Conservation (phyloP, 2,797 vertebrate genomes). For the Syncerus caffer region DNA sequence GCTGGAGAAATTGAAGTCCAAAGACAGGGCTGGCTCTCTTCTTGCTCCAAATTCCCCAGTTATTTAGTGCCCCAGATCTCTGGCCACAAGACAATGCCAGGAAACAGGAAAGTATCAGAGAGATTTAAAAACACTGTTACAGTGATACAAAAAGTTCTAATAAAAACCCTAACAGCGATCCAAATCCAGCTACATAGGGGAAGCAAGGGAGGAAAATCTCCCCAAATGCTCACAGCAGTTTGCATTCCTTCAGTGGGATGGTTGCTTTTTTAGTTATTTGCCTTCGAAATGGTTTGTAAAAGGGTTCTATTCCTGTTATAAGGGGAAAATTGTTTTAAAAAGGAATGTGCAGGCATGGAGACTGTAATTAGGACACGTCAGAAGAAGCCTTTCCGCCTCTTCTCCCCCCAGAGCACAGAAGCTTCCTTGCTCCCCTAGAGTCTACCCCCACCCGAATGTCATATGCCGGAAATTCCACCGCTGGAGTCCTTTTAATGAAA, state of each 20-base stretch:
- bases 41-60: not conserved
- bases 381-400: not conserved
- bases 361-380: not conserved
- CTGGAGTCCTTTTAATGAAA: not conserved
- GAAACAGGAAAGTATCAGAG: not conserved
- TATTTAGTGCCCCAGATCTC: not conserved
- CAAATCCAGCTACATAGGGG: not conserved
- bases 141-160: not conserved
- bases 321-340: not conserved
- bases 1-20: not conserved
- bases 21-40: not conserved
- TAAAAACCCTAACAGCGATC: not conserved
- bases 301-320: not conserved
- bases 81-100: not conserved
- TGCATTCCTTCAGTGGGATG: not conserved
- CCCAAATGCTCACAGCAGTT: not conserved
- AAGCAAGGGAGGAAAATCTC: not conserved
- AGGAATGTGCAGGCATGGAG: conserved; percentile 2
- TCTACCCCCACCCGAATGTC: not conserved
- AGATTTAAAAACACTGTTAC: not conserved
- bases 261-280: not conserved
- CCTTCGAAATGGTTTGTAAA: not conserved
- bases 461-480: not conserved
- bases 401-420: not conserved
- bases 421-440: not conserved